Percentiles rank a stretch among this genome's conserved stretches.
Conservation (phyloP, 2,888 invertebrate genomes). For the Drosophila mettleri region DNA sequence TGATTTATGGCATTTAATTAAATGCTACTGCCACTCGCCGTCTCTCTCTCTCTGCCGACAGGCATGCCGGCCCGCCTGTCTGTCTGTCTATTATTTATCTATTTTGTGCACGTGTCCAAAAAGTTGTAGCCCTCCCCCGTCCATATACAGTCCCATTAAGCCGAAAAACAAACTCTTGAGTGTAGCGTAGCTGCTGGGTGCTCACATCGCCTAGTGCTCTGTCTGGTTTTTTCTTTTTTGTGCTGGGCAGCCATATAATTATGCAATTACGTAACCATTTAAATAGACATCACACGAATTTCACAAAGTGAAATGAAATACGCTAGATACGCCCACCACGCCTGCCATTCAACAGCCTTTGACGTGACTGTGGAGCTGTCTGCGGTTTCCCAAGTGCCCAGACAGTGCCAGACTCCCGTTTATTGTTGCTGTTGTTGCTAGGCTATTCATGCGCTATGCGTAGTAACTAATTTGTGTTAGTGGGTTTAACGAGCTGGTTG, state of each 20-base stretch:
- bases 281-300: conserved; percentile 70
- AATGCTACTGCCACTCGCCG: conserved; percentile 45
- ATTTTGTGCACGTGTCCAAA: conserved; percentile 26
- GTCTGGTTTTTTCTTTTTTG: conserved; percentile 22
- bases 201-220: conserved; percentile 4
- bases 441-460: conserved; percentile 35
- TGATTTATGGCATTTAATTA: conserved; percentile 76
- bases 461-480: conserved; percentile 60
- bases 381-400: conserved; percentile 68
- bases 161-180: conserved; percentile 29
- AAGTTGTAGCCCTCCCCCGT: background rate
- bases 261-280: conserved; percentile 79
- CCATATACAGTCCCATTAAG: conserved; percentile 6
- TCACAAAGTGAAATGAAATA: conserved; percentile 62
- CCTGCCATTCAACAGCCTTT: conserved; percentile 42
- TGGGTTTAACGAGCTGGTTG: conserved; percentile 33
- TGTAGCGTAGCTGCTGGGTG: background rate
- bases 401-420: conserved; percentile 21
- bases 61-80: background rate
- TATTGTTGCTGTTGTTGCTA: conserved; percentile 25
- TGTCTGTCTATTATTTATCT: conserved; percentile 34
- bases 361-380: conserved; percentile 68
- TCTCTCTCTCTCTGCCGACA: no score
- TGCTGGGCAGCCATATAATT: conserved; percentile 66
- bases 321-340: conserved; percentile 26